Percentiles rank a stretch among this genome's conserved stretches.
phyloP scores from a whole-genome alignment of 2,113 vertebrate genomes.

The Leucoraja erinaceus region DNA sequence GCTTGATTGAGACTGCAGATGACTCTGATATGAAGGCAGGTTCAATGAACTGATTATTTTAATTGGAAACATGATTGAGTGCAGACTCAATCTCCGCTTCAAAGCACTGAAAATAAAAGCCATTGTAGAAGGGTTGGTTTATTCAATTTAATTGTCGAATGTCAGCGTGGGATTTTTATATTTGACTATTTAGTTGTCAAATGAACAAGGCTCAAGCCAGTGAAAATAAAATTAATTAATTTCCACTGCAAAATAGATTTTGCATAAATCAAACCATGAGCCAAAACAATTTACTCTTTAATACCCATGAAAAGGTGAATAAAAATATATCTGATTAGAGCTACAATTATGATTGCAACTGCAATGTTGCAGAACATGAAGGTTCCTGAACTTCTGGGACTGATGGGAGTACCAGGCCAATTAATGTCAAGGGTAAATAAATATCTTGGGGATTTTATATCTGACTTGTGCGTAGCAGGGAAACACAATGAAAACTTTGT shows the following conservation, averaged over 20 bases:
- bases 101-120: background rate
- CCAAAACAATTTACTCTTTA: background rate
- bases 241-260: background rate
- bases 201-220: background rate
- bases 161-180: too few relatives aligned
- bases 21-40: background rate
- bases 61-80: background rate
- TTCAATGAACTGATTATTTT: slow-evolving; percentile 30
- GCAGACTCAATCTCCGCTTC: background rate
- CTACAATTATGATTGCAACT: background rate
- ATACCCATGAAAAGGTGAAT: background rate
- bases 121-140: background rate
- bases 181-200: background rate
- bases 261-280: background rate
- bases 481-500: background rate
- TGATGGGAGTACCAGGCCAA: background rate
- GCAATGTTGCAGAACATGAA: background rate
- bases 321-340: background rate
- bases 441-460: background rate
- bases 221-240: background rate
- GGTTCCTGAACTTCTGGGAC: background rate
- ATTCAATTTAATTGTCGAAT: background rate
- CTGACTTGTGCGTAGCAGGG: background rate
- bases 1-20: background rate
- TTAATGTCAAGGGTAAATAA: background rate